Base-by-base conservation (phyloP, 1,140 invertebrate species). In the Frieseomelitta varia region DNA sequence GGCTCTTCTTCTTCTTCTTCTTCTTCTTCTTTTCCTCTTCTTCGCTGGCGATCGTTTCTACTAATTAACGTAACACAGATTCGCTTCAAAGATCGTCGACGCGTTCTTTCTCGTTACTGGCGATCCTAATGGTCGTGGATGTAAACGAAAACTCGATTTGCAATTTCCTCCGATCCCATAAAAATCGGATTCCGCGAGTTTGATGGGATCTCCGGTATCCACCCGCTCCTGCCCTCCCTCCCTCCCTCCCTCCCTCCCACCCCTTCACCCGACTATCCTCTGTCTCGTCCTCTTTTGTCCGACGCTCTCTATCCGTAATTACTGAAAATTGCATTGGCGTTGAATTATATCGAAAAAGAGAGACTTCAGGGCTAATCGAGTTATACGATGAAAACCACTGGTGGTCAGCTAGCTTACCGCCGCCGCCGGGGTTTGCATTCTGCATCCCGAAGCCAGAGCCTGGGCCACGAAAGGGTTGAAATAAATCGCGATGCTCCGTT, bases 331-430 rank as follows among this genome's bases (percentile, higher is more conserved):
- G 92, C 90, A 93, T 92, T 93, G 86, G 68, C 87, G 88, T 85
- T 88, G 88, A 93, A 93, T 93, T 93, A 93, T 91, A 92, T 90
- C 87, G 85, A 89, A 89, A 91, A 83, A 88, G 76, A 88, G 88
- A 89, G 87, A 92, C 90, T 90, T 81, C 89, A 88, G 85, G 87
- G 86, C 92, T 93, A 93, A 94, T 94, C 92, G 92, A 94, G 91
- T 94, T 93, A 94, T 90, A 91, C 85, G 91, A 92, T 93, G 91
- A 92, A 94, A 94, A 93, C 93, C 93, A 91, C 91, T 87, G 91
- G 90, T 75, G 92, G 93, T 93, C 92, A 92, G 92, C 90, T 90
- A 91, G 88, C 89, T 91, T 90, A 91, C 88, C 91, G 84, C 69
- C 88, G 77, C 88, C 92, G 85, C 53, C 88, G 79, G 85, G 84